These are phyloP conservation scores for Vipera latastei DNA, from an alignment of 2,797 vertebrate species.

Conservation along the genomic window DNA sequence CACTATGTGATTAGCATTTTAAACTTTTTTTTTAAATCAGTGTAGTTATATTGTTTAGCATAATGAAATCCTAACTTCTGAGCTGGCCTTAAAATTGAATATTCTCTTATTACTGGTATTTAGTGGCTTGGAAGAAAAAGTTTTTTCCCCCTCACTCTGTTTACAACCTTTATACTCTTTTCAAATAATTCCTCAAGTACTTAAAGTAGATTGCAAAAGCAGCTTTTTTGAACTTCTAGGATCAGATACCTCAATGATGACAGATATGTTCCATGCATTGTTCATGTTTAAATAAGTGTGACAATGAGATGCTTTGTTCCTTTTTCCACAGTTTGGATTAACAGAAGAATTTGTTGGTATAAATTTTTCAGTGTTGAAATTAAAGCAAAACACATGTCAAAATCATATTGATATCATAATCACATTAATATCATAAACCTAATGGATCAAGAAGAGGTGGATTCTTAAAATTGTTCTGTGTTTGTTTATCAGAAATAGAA, in stretches of 20 bases:
- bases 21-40: neutral
- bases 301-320: neutral
- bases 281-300: neutral
- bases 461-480: neutral
- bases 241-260: neutral
- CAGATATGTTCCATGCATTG: neutral
- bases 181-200: neutral
- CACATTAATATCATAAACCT: neutral
- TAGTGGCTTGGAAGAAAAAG: neutral
- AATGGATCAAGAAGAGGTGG: neutral
- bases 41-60: neutral
- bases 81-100: neutral
- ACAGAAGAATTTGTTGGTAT: neutral
- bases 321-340: neutral
- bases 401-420: neutral
- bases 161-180: neutral
- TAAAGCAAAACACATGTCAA: neutral
- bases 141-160: neutral
- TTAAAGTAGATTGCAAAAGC: neutral
- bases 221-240: neutral
- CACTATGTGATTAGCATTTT: neutral
- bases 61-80: neutral
- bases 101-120: neutral
- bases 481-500: conserved; percentile 11
- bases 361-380: neutral